These are phyloP conservation scores for Oithona nana DNA, from an alignment of 2,888 invertebrate genomes.

Conservation along the genomic window DNA sequence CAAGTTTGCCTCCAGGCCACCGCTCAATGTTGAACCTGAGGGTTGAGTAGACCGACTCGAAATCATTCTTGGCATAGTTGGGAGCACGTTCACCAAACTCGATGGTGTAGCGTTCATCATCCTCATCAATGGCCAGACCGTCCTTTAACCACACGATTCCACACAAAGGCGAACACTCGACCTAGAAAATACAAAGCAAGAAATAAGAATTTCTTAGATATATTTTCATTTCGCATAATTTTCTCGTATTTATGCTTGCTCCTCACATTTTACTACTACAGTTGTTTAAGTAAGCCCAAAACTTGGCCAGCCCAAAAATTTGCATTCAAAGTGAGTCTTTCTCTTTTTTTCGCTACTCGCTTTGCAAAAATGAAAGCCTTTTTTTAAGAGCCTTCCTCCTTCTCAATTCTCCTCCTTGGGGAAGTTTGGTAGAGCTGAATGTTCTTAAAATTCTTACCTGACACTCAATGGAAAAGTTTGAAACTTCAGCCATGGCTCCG, in stretches of 20 bases:
- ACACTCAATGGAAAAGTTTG: constrained; percentile 9
- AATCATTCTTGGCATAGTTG: constrained; percentile 50
- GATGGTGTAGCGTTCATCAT: constrained; percentile 22
- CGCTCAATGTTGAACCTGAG: constrained; percentile 70
- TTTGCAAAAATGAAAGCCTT: no score
- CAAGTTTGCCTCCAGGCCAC: constrained; percentile 57
- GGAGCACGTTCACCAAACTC: constrained; percentile 18
- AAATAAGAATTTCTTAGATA: constrained; percentile 38
- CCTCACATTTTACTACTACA: no score
- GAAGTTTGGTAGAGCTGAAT: no score
- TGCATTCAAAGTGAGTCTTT: no score
- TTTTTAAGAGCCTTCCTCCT: no score
- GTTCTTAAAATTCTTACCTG: constrained; percentile 2
- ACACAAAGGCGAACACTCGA: constrained; percentile 73
- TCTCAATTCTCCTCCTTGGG: no score
- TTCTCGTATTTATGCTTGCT: no score
- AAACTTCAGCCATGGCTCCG: constrained; percentile 33
- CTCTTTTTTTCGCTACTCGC: no score
- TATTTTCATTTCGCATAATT: no score
- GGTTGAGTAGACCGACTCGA: constrained; percentile 69
- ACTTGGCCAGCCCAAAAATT: no score
- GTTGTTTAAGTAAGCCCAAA: no score
- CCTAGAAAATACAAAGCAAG: constrained; percentile 48
- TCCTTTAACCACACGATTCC: constrained; percentile 58
- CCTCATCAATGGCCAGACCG: constrained; percentile 19